phyloP scores from a whole-genome alignment of 2,797 vertebrate species.

The Spondyliosoma cantharus region DNA sequence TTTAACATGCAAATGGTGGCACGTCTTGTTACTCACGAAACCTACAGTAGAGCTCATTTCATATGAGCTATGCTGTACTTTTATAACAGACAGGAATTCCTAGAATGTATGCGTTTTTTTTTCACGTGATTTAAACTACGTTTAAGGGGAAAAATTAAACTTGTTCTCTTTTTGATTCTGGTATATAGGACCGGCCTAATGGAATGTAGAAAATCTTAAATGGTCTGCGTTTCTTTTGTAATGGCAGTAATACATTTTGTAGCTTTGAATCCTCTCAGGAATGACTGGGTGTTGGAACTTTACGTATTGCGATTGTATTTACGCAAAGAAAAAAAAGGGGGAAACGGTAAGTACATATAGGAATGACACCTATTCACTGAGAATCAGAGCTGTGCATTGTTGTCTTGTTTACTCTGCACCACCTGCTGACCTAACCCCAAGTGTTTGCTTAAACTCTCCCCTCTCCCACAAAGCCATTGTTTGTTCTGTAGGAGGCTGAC shows the following conservation, averaged over 20 bases:
- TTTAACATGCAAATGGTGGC: slow-evolving; percentile 73
- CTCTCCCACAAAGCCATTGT: slow-evolving; percentile 50
- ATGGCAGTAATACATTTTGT: neutral
- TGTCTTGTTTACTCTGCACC: slow-evolving; percentile 50
- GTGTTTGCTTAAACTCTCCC: slow-evolving; percentile 64
- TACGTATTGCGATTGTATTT: neutral
- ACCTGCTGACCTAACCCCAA: slow-evolving; percentile 60
- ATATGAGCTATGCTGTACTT: slow-evolving; percentile 7
- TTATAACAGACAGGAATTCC: neutral
- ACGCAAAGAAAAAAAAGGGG: slow-evolving; percentile 4
- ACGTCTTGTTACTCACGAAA: slow-evolving; percentile 46
- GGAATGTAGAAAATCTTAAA: neutral
- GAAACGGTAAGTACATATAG: slow-evolving; percentile 45
- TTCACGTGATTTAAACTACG: neutral
- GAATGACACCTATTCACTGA: slow-evolving; percentile 50
- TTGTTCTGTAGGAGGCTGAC: slow-evolving; percentile 31
- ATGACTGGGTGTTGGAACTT: slow-evolving; percentile 32
- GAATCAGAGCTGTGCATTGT: slow-evolving; percentile 42
- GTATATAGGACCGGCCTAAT: neutral
- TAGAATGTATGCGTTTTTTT: neutral
- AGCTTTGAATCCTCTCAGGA: slow-evolving; percentile 16
- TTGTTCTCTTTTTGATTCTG: neutral
- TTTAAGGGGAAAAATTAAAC: neutral
- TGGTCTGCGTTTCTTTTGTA: neutral
- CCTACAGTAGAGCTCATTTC: slow-evolving; percentile 55